Evolutionary conservation across 2,113 vertebrate species (phyloP).

Genomic region (Zonotrichia leucophrys): DNA sequence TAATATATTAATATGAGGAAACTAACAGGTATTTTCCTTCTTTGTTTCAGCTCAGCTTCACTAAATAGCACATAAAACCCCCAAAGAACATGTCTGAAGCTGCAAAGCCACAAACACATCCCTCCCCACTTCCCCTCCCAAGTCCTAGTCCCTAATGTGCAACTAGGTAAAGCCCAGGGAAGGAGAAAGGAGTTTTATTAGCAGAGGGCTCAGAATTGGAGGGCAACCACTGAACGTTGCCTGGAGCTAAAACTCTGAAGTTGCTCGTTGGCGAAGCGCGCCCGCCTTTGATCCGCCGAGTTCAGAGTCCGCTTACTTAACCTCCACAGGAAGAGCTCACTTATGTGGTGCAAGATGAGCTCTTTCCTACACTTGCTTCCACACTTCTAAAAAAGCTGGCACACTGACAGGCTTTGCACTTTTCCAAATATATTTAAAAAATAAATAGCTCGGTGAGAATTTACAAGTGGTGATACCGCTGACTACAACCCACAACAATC

Average conservation of each 20-base stretch:
- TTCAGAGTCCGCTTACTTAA: slow-evolving; percentile 20
- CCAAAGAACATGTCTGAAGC: slow-evolving; percentile 56
- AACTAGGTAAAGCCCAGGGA: background rate
- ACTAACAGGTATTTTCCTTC: slow-evolving; percentile 26
- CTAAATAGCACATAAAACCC: slow-evolving; percentile 32
- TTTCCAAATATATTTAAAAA: slow-evolving; percentile 23
- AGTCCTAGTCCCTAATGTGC: slow-evolving; percentile 21
- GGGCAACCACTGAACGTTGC: slow-evolving; percentile 35
- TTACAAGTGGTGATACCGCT: background rate
- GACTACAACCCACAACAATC: background rate
- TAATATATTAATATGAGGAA: slow-evolving; percentile 40
- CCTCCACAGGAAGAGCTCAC: slow-evolving; percentile 41
- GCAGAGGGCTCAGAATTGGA: slow-evolving; percentile 42
- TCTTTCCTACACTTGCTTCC: slow-evolving; percentile 39
- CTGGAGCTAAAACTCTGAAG: slow-evolving; percentile 38
- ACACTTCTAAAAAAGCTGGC: slow-evolving; percentile 7
- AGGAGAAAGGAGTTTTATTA: slow-evolving; percentile 43
- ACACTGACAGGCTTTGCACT: slow-evolving; percentile 7
- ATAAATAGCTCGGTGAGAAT: background rate
- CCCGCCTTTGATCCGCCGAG: slow-evolving; percentile 10
- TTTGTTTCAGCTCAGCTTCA: slow-evolving; percentile 42
- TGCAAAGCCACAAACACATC: slow-evolving; percentile 52
- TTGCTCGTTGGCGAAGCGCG: background rate
- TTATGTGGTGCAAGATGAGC: slow-evolving; percentile 35
- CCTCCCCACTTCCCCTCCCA: slow-evolving; percentile 29